Base-by-base conservation (phyloP, 2,113 vertebrate species). In the Collichthys lucidus region DNA sequence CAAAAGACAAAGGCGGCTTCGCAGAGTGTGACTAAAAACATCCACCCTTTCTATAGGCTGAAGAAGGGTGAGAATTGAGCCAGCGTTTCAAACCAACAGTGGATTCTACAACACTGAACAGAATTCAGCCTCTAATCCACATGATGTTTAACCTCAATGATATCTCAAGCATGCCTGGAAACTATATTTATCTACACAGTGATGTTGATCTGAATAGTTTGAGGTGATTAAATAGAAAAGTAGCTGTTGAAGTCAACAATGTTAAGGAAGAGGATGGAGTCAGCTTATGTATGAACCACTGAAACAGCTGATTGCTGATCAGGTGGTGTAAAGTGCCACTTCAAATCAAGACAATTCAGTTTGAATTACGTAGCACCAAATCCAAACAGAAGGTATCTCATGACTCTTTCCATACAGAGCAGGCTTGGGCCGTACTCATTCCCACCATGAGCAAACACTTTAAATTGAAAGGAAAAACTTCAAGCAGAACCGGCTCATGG, bases 1-100 rank as follows among this genome's bases (percentile, higher is more conserved):
- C 81, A 89, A 66, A 63, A n/a, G 77, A 79, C 74, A 84, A 84
- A 77, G 53, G 26, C 22, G 31, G 19, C 52, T 70, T 52, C 11
- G 52, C 47, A 52, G 47, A 66, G 62, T 42, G 60, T 35, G 56
- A 63, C 14, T 72, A 9, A 26, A 78, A 68, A 65, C 26, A 64
- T 24, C 29, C 20, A 62, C 47, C 19, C 20, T 9, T 57, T 68
- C 57, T 65, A 19, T n/a, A 14, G 57, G 44, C 14, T 70, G 24
- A n/a, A 78, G 6, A 29, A 52, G 62, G 62, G 78, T 31, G 17
- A 46, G 10, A 57, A 20, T 52, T 10, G 47, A 50, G 55, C 26
- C n/a, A 61, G 29, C 10, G 12, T 49, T 24, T 59, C 5, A 19
- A 7, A 56, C 4, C 44, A 46, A 44, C 11, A 31, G n/a, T 17